A percentile compares a stretch with the other conserved stretches of the same genome.
These are phyloP conservation scores for Geotrupes spiniger DNA, from an alignment of 2,888 invertebrate genomes.

Conservation along the genomic window DNA sequence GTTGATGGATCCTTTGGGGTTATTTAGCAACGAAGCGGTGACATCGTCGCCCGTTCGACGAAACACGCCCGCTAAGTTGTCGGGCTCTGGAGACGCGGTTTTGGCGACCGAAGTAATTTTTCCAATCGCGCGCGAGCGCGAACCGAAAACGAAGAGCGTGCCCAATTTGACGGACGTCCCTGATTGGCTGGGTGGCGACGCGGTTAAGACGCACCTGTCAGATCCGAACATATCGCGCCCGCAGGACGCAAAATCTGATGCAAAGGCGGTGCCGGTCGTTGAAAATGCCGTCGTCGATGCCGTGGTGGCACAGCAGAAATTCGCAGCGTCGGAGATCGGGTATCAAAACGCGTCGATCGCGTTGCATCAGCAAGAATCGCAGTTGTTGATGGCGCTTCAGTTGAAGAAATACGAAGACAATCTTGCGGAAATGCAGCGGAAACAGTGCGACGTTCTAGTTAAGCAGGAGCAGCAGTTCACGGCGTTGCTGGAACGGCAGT, in stretches of 20 bases:
- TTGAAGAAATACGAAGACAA: slow-evolving; percentile 63
- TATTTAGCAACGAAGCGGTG: slow-evolving; percentile 44
- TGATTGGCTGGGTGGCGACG: slow-evolving; percentile 40
- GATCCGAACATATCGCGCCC: slow-evolving; percentile 15
- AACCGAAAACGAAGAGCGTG: slow-evolving; percentile 28
- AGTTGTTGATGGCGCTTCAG: slow-evolving; percentile 60
- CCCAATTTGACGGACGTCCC: slow-evolving; percentile 34
- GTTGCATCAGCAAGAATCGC: slow-evolving; percentile 62
- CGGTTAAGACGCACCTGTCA: slow-evolving; percentile 26
- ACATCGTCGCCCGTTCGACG: slow-evolving; percentile 10
- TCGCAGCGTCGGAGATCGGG: slow-evolving; percentile 47
- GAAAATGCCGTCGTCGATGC: slow-evolving; percentile 23
- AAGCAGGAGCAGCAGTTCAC: slow-evolving; percentile 58
- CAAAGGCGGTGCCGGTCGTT: background rate
- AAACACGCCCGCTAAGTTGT: background rate
- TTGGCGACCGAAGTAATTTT: slow-evolving; percentile 39
- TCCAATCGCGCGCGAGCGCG: slow-evolving; percentile 28
- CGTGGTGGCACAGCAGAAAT: slow-evolving; percentile 38
- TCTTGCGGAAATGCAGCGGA: slow-evolving; percentile 56
- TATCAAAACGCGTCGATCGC: slow-evolving; percentile 57
- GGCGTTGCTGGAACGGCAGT: slow-evolving; percentile 55
- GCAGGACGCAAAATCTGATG: background rate
- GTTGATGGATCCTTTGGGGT: slow-evolving; percentile 57
- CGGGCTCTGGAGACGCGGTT: background rate
- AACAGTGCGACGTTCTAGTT: slow-evolving; percentile 54